A percentile compares a stretch with the other conserved stretches of the same genome.
Evolutionary conservation across 1,140 invertebrate species (phyloP).

Genomic region (Coelopa frigida): DNA sequence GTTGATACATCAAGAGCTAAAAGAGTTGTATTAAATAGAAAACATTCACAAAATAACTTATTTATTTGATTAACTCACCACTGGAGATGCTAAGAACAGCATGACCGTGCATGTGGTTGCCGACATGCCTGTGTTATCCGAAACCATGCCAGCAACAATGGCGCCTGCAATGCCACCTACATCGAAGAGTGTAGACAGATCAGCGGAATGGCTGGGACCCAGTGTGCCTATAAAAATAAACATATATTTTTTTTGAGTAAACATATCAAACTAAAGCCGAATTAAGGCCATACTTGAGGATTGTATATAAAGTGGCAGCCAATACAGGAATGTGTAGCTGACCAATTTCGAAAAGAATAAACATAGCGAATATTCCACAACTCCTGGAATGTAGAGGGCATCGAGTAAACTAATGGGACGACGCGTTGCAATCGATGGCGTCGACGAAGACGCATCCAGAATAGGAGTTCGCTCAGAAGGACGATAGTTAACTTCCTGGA

Average conservation of each 20-base stretch:
- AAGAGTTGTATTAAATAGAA: constrained; percentile 25
- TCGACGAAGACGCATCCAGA: no score
- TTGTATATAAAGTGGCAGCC: constrained; percentile 87
- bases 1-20: constrained; percentile 74
- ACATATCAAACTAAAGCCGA: constrained; percentile 10
- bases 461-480: constrained; percentile 46
- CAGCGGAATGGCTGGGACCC: constrained; percentile 64
- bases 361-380: constrained; percentile 87
- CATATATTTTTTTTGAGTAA: neutral
- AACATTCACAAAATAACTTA: neutral
- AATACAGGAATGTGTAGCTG: constrained; percentile 94
- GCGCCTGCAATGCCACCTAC: constrained; percentile 83
- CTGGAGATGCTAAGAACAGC: constrained; percentile 72
- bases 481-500: constrained; percentile 47
- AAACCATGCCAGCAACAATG: constrained; percentile 78
- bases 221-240: constrained; percentile 59
- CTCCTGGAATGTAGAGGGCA: constrained; percentile 82
- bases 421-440: no score
- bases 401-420: constrained; percentile 70
- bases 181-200: constrained; percentile 86
- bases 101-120: constrained; percentile 78
- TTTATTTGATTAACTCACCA: constrained; percentile 52
- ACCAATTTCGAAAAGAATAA: constrained; percentile 97
- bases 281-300: constrained; percentile 63
- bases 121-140: constrained; percentile 75